phyloP scores from a whole-genome alignment of 2,113 vertebrate genomes.

The Excalfactoria chinensis region DNA sequence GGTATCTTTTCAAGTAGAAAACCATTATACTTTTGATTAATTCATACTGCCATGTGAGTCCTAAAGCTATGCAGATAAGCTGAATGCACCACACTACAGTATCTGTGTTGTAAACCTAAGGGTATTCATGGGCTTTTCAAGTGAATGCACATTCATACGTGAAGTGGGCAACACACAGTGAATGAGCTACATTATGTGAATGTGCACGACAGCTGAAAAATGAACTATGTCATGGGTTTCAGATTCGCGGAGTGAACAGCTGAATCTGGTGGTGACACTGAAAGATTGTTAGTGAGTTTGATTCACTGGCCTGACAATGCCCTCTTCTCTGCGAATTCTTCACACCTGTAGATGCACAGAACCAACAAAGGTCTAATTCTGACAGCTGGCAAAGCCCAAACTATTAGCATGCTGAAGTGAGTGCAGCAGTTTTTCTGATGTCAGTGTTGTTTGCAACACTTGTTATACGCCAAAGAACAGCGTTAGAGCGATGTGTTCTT shows the following conservation, averaged over 20 bases:
- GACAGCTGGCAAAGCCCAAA: constrained; percentile 12
- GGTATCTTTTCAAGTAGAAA: constrained; percentile 32
- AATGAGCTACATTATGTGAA: constrained; percentile 70
- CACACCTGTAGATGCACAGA: constrained; percentile 71
- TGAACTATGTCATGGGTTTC: constrained; percentile 61
- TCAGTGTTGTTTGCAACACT: background rate
- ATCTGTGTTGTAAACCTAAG: constrained; percentile 22
- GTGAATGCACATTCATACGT: constrained; percentile 68
- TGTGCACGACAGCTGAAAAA: constrained; percentile 67
- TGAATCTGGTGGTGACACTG: constrained; percentile 15
- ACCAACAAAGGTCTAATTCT: constrained; percentile 61
- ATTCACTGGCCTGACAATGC: constrained; percentile 61
- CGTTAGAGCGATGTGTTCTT: background rate
- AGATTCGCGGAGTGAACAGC: constrained; percentile 49
- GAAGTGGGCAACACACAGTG: constrained; percentile 54
- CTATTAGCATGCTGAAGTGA: constrained; percentile 12
- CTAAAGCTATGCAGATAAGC: constrained; percentile 35
- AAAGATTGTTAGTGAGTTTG: constrained; percentile 46
- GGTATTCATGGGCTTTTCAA: constrained; percentile 52
- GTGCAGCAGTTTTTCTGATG: constrained; percentile 19
- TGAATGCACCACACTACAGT: constrained; percentile 39
- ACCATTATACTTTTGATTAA: constrained; percentile 15
- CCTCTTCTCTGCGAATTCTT: constrained; percentile 34
- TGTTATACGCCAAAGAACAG: background rate
- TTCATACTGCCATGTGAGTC: background rate